phyloP scores from a whole-genome alignment of 2,797 vertebrate species.

The Limosa lapponica region DNA sequence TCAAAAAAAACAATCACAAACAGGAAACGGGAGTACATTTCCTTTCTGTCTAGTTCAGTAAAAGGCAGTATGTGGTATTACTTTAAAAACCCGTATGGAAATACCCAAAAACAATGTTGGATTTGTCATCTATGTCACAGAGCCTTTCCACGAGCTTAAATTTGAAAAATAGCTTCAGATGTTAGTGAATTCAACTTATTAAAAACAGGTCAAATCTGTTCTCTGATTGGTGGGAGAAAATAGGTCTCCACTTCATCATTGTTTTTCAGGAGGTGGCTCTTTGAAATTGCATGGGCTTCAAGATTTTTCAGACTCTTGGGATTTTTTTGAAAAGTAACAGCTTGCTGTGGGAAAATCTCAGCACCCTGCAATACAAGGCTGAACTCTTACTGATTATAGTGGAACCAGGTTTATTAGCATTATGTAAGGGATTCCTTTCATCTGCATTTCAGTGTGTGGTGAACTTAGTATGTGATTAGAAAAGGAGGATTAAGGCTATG shows the following conservation, averaged over 20 bases:
- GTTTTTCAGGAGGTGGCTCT: background rate
- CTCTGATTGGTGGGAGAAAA: background rate
- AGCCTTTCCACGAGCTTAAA: background rate
- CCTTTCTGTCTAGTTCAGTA: background rate
- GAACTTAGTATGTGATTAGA: background rate
- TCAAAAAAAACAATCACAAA: background rate
- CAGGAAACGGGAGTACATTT: background rate
- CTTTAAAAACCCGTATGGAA: background rate
- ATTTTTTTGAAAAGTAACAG: background rate
- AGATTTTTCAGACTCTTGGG: background rate
- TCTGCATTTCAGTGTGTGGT: background rate
- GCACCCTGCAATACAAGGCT: background rate
- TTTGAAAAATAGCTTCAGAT: background rate
- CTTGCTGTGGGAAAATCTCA: background rate
- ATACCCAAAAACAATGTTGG: background rate
- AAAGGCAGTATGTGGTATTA: background rate
- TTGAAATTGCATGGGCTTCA: background rate
- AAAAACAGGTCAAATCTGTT: fast-evolving
- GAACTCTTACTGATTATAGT: background rate
- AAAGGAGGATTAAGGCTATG: background rate
- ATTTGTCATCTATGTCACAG: background rate
- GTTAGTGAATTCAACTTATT: background rate
- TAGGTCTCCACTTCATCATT: background rate
- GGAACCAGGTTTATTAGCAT: background rate
- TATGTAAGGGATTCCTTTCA: background rate